A percentile compares a stretch with the other conserved stretches of the same genome.
Evolutionary conservation across 2,113 vertebrate genomes (phyloP).

Genomic region (Chauna torquata): DNA sequence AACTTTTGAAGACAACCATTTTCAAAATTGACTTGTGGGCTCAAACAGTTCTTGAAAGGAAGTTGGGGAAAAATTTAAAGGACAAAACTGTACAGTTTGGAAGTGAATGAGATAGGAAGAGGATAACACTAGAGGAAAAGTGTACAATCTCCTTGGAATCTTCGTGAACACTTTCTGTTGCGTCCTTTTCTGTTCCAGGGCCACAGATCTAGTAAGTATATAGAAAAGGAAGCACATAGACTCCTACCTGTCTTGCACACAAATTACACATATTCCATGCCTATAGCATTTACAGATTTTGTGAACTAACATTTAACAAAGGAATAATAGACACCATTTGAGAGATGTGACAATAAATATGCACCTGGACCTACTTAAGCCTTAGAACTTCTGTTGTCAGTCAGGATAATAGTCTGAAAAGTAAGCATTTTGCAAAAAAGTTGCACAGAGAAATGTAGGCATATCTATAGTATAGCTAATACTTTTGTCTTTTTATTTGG

Average conservation of each 20-base stretch:
- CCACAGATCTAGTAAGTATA: neutral
- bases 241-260: neutral
- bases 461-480: neutral
- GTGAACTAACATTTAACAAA: neutral
- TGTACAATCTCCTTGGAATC: neutral
- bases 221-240: neutral
- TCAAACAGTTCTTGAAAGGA: conserved; percentile 6
- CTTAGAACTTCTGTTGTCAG: neutral
- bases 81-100: neutral
- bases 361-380: neutral
- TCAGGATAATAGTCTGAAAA: neutral
- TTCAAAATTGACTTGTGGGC: conserved; percentile 36
- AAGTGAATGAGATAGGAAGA: conserved; percentile 21
- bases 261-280: neutral
- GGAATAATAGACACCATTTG: neutral
- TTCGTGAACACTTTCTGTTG: neutral
- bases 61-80: neutral
- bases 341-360: neutral
- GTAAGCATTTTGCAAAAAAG: neutral
- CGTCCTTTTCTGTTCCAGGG: neutral
- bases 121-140: neutral
- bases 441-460: neutral
- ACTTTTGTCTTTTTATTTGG: neutral
- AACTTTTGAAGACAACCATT: conserved; percentile 26
- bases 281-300: neutral